Evolutionary conservation across 1,140 invertebrate genomes (phyloP), one percentile per base, ranked within the genome.

Genomic region (Archivesica marissinica): DNA sequence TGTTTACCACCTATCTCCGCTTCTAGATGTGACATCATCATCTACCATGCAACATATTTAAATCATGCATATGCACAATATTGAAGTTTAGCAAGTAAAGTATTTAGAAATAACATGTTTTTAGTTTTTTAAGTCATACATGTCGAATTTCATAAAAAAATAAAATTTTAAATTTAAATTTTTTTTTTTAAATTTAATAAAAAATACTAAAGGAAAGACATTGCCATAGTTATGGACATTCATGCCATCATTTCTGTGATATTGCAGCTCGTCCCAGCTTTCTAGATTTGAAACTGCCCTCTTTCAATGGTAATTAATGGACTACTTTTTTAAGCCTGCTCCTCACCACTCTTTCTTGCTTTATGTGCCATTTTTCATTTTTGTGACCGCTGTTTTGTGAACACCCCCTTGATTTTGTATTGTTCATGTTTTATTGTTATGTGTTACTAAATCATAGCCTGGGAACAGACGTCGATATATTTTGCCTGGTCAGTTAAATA

Each of bases 261-360:
- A 95, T 97, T 98, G 95, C 97, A 98, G 98, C 97, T 95, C 97
- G 98, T 93, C 98, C 97, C 94, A 98, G 97, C 94, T 99, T 98
- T 96, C 96, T 99, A 95, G 98, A 98, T 96, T 96, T 93, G 79
- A 74, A 72, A 74, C 38, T 75, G 64, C 80, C 80, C 38, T 83
- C 70, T 39, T 41, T 74, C 25, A 64, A 54, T 75, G 80, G 80
- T 83, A 83, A 83, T 75, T 25, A 23, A 66, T 64, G 52, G 59
- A 44, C 1, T 47, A 15, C 35, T 38, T 47, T 78, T n/a, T 64
- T 39, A 72, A 44, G 41, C 33, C 66, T 39, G 3, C 23, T 23
- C 54, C 28, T 47, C 76, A 61, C 59, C 39, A 30, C 2, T 75
- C 20, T 38, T 38, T 52, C 44, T 75, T 54, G 70, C 70, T 44